Evolutionary conservation across 2,888 invertebrate species (phyloP).

Genomic region (Perdita meconis): DNA sequence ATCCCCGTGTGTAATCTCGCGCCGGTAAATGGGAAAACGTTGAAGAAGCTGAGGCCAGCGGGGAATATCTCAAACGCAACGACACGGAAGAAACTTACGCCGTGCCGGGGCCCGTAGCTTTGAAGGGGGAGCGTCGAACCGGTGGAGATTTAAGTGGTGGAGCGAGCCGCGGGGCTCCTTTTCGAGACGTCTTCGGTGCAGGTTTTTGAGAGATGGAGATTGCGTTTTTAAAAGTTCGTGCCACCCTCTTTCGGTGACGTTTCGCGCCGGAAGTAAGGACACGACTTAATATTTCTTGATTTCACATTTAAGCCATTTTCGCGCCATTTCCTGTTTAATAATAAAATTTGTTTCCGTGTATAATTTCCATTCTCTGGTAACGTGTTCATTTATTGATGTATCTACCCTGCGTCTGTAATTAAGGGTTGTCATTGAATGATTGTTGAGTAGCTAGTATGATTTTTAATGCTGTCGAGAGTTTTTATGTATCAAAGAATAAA

Average conservation of each 20-base stretch:
- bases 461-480: too few relatives aligned
- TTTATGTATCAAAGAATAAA: too few relatives aligned
- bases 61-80: slow-evolving; percentile 39
- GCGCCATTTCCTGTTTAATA: too few relatives aligned
- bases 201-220: neutral
- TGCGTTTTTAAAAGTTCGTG: neutral
- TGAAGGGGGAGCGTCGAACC: slow-evolving; percentile 7
- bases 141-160: slow-evolving; percentile 25
- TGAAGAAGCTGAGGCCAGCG: slow-evolving; percentile 28
- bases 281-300: too few relatives aligned
- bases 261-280: too few relatives aligned
- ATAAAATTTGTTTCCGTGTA: too few relatives aligned
- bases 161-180: neutral
- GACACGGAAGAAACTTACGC: slow-evolving; percentile 48
- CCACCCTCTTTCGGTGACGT: neutral
- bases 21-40: slow-evolving; percentile 30
- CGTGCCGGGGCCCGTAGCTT: slow-evolving; percentile 14
- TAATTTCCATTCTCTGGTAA: too few relatives aligned
- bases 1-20: slow-evolving; percentile 23
- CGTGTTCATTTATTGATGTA: too few relatives aligned
- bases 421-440: too few relatives aligned
- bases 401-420: too few relatives aligned
- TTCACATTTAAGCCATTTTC: too few relatives aligned
- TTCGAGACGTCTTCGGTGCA: neutral
- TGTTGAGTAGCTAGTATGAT: too few relatives aligned